phyloP scores from a whole-genome alignment of 2,888 invertebrate genomes.

The Orgyia antiqua region DNA sequence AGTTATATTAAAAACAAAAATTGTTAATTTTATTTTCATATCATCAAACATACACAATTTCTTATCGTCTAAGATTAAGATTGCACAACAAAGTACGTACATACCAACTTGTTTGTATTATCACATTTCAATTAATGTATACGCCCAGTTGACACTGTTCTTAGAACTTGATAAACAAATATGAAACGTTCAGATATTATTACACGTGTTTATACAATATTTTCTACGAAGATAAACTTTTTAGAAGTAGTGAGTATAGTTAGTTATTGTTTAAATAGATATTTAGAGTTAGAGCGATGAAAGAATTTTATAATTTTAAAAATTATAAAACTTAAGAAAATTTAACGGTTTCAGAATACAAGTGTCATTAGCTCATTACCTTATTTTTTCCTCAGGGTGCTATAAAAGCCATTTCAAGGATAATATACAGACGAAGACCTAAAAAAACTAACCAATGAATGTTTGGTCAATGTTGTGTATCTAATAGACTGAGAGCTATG shows the following conservation, averaged over 20 bases:
- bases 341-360: no score
- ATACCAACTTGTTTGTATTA: constrained; percentile 31
- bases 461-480: no score
- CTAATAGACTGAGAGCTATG: no score
- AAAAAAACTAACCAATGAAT: no score
- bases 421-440: no score
- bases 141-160: constrained; percentile 28
- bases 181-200: constrained; percentile 11
- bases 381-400: no score
- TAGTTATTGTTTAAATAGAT: constrained; percentile 21
- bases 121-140: constrained; percentile 36
- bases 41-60: no score
- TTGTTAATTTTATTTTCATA: background rate
- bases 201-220: constrained; percentile 29
- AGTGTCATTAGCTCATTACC: no score
- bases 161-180: constrained; percentile 38
- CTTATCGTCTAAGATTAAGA: constrained; percentile 13
- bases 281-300: background rate
- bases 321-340: no score
- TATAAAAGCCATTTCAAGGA: no score
- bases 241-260: constrained; percentile 11
- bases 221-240: constrained; percentile 21
- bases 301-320: no score
- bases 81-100: constrained; percentile 19
- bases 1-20: no score